Conservation (phyloP, 2,113 vertebrate genomes). For the Micronisus gabar region DNA sequence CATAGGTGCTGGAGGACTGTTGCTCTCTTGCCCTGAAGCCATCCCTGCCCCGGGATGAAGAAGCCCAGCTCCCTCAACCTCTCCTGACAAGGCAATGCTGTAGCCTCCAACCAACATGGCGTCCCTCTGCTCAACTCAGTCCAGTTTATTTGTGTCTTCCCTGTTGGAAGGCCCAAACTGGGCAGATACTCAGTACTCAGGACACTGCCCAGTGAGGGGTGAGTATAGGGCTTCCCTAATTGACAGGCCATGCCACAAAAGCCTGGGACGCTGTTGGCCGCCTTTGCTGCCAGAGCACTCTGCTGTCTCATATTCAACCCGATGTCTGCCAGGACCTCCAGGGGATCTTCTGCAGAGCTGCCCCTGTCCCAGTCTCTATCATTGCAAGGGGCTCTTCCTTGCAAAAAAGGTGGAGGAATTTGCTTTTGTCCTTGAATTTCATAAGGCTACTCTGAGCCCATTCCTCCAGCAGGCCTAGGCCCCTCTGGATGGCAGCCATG, state of each 20-base stretch:
- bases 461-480: background rate
- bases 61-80: background rate
- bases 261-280: fast-evolving
- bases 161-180: background rate
- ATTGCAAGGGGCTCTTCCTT: background rate
- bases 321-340: background rate
- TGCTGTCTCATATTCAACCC: background rate
- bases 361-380: background rate
- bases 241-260: background rate
- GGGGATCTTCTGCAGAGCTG: background rate
- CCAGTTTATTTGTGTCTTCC: background rate
- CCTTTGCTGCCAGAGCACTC: background rate
- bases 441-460: background rate
- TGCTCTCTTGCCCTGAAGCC: background rate
- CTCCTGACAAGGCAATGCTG: background rate
- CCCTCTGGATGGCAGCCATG: background rate
- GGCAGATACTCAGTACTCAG: background rate
- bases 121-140: background rate
- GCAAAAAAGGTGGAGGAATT: background rate
- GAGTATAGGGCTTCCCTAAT: background rate
- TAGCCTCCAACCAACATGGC: background rate
- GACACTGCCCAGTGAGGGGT: background rate
- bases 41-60: background rate
- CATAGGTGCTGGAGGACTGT: background rate
- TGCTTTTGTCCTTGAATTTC: background rate